phyloP scores from a whole-genome alignment of 2,888 invertebrate genomes.

The Plutella xylostella region DNA sequence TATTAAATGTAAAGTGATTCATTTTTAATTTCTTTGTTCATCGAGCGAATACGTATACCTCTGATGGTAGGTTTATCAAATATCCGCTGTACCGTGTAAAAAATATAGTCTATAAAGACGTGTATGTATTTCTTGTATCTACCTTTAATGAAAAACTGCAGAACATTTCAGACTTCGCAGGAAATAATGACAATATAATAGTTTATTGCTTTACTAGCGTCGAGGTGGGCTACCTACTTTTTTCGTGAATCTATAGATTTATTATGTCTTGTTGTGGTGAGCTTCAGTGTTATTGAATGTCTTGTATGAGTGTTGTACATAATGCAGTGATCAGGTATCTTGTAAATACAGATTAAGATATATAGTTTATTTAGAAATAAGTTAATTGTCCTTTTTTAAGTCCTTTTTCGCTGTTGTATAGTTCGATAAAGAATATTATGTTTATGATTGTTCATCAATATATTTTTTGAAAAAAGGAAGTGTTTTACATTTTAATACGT shows the following conservation, averaged over 20 bases:
- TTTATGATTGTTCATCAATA: slow-evolving; percentile 63
- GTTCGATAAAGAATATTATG: slow-evolving; percentile 61
- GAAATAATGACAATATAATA: no score
- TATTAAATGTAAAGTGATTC: not conserved
- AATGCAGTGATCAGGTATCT: slow-evolving; percentile 3
- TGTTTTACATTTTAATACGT: slow-evolving; percentile 13
- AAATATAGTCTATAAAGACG: no score
- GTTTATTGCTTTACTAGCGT: no score
- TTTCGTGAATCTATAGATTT: no score
- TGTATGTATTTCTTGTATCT: no score
- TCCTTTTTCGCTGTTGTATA: slow-evolving; percentile 61
- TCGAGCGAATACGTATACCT: no score
- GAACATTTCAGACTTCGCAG: no score
- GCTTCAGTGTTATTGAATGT: not conserved
- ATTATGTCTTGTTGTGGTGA: not conserved
- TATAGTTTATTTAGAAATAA: slow-evolving; percentile 34
- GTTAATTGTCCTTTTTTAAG: slow-evolving; percentile 34
- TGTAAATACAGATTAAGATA: slow-evolving; percentile 4
- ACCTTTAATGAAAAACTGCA: no score
- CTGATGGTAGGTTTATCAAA: no score
- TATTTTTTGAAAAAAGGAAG: slow-evolving; percentile 53
- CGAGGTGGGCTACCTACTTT: no score
- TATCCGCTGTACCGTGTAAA: no score
- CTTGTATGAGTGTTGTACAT: not conserved
- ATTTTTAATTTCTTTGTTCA: no score